Evolutionary conservation across 2,113 vertebrate species (phyloP), one percentile per base, ranked within the genome.

Genomic region (Oenanthe melanoleuca): DNA sequence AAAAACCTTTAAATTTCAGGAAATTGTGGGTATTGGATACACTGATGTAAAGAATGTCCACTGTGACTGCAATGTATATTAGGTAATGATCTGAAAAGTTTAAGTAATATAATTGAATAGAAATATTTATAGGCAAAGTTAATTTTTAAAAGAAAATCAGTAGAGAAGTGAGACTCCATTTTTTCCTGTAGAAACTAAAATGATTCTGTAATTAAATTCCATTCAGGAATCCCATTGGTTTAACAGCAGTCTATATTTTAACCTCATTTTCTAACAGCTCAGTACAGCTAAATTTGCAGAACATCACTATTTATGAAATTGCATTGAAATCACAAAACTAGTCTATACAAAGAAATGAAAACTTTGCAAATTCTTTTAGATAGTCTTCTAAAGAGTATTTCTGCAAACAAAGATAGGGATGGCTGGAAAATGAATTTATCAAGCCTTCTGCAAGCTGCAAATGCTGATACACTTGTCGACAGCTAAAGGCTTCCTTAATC

Each of bases 341-440:
- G 50, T 61, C 69, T 47, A 83, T 8, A 80, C 55, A 89, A 93
- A 86, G 81, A 95, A 96, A 90, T 67, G 59, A 75, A 95, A 93
- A 90, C 57, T 94, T 87, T 40, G 72, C 42, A 79, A 89, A 75
- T 86, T 95, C 91, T 92, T 92, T 92, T n/a, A 92, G 94, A 95
- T 93, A 87, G 19, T 59, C 84, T 67, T 22, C 64, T 82, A 61
- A 80, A 71, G 33, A 88, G 33, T 83, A 86, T 87, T 92, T 94
- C 88, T 95, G 94, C 89, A 93, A 95, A 97, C 53, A 83, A 97
- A 94, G 85, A 80, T 40, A 96, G 73, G 72, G 84, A 95, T 57
- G 93, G 69, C 92, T 93, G 80, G 63, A 91, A 93, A 96, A 72
- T 42, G 53, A 84, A 77, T 89, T 95, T 81, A 95, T 86, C 88